Evolutionary conservation across 2,888 invertebrate genomes (phyloP), one percentile per base, ranked within the genome.

Genomic region (Stenodera caucasica): DNA sequence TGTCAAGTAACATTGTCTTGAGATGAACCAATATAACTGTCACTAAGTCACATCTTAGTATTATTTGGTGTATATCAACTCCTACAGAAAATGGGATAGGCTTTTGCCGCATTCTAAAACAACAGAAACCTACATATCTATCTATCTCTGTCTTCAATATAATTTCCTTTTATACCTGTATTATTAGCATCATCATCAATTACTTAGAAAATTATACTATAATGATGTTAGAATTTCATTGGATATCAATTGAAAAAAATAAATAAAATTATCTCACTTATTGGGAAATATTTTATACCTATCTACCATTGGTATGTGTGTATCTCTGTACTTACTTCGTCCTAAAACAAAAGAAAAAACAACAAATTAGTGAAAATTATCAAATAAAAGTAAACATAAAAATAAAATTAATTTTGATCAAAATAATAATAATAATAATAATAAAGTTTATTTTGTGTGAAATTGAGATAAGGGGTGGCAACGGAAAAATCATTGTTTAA

Each of bases 281-380:
- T 56, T 55, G 55, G 53, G 49, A 32, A 32, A 11, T 32, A 7
- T 32, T 32, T 32, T 32, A 2, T 32, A 6, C 8, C 8, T 29
- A 29, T 6, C 29, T 33, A 53, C 57, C 54, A 53, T 29, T 32
- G 35, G 45, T 51, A 32, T 57, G 56, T 61, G 54, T 60, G 57
- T 63, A 51, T 64, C 61, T 62, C 64, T 68, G 65, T 76, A 81
- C 81, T 81, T 81, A 81, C 81, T 81, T 81, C 81, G 78, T 79
- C 81, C 81, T 81, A 77, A 76, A 81, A 80, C 80, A 80, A 79
- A 79, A 78, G 74, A 77, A 76, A 45, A 73, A 78, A 76, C 64
- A 78, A 57, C 68, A 70, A 74, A 79, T 79, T 78, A 80, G 78
- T 76, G 70, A 65, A 68, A 61, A 56, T 40, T 4, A 21, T 45